Evolutionary conservation across 2,797 vertebrate genomes (phyloP), one percentile per base, ranked within the genome.

Genomic region (Alfaro cultratus): DNA sequence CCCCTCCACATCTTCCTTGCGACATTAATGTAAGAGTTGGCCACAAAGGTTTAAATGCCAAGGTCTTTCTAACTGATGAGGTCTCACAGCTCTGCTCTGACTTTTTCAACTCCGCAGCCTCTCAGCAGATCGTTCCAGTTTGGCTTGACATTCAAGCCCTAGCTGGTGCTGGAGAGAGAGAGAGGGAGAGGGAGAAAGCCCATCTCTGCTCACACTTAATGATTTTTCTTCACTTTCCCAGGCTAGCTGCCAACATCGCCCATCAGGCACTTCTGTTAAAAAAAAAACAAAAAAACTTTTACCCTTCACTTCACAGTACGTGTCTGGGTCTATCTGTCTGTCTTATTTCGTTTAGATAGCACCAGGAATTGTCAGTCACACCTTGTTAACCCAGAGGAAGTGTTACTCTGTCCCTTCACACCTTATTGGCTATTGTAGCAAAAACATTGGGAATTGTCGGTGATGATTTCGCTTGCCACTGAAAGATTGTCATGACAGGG

Each of bases 341-440:
- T 62, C 60, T 55, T 18, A 70, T 82, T 86, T 81, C 72, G 81
- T 39, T 53, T 74, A 43, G 80, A 71, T 72, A 73, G 77, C 36
- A 18, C 47, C 39, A 76, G 73, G 36, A 80, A 80, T 83, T 76
- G 60, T 83, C 81, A 80, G 67, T 85, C 80, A 78, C 60, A 41
- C 55, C 49, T 77, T 75, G 43, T 78, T 88, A 79, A 80, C 76
- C 75, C 67, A 10, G 75, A 85, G 77, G 72, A 74, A 85, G 76
- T 68, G 16, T 74, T 68, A 55, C 60, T 73, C 57, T 16, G 47
- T 74, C 23, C 12, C 49, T 13, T 31, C 68, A 73, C 60, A 51
- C 41, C 46, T 80, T 72, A 70, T 71, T 80, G 39, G 39, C 18
- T 29, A 70, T 53, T 31, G 18, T 43, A 74, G 55, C 31, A 71